Base-by-base conservation (phyloP, 2,888 invertebrate species). In the Listrodromus nycthemerus region DNA sequence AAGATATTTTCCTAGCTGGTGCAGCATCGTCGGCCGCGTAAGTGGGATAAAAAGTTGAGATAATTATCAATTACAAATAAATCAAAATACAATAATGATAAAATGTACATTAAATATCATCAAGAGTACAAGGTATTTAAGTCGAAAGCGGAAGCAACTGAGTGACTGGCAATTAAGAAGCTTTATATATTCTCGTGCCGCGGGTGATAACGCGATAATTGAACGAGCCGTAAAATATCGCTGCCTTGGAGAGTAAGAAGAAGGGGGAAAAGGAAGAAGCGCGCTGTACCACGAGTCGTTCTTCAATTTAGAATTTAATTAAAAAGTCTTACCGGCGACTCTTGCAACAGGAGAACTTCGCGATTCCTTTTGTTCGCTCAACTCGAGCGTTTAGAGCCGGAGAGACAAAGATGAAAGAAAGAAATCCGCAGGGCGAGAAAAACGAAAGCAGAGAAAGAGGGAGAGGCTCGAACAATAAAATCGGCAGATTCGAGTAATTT, bases 291-390 rank as follows among this genome's bases (percentile, higher is more conserved):
- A 74, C 16, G 41, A 66, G 41, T 63, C 82, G 82, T 80, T 82
- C 86, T 82, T 84, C 86, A 84, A 86, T 86, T 86, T 86, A 84
- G 86, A 82, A 86, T 84, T 86, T 84, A 86, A 86, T 86, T 86
- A 84, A 86, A 86, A 86, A 77, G 84, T 82, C 86, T 86, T 82
- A 79, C 63, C 55, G 33, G 48, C 24, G 67, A 27, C 58, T 80
- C 65, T 75, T 55, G 80, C 50, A 33, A 73, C 55, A 24, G 33
- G 55, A 80, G 84, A 84, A 86, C 84, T 84, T 78, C 71, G 55
- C 41, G 55, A 78, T 80, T 80, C 24, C 77, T 84, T 80, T 80
- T 83, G 70, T 84, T 78, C 65, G 70, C 65, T 58, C 67, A 21
- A 50, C 74, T 33, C 48, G 69, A 33, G 33, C 27, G 75, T 70